Conservation (phyloP, 2,888 invertebrate genomes). For the Euzetes globulus region DNA sequence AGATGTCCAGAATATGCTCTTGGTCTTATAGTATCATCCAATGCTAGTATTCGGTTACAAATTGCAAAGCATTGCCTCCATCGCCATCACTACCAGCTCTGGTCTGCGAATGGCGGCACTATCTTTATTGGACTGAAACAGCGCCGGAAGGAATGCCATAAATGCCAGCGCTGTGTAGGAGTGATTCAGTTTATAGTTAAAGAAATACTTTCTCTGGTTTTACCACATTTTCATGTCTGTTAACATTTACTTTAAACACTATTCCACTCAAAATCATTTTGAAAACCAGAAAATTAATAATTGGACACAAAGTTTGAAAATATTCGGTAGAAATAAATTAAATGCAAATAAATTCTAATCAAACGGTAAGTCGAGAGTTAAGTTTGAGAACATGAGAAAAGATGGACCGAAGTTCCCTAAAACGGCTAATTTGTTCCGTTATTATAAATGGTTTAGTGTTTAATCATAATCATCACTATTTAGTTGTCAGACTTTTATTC, state of each 20-base stretch:
- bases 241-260: background rate
- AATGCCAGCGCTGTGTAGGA: slow-evolving; percentile 20
- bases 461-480: slow-evolving; percentile 18
- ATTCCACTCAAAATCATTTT: background rate
- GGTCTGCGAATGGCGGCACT: background rate
- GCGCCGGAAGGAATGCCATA: slow-evolving; percentile 29
- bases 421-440: slow-evolving; percentile 21
- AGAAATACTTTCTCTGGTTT: slow-evolving; percentile 14
- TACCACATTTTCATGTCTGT: slow-evolving; percentile 8
- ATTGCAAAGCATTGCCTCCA: background rate
- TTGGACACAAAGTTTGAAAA: background rate
- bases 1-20: background rate
- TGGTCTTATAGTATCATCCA: background rate
- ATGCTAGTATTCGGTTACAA: slow-evolving; percentile 4
- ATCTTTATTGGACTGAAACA: slow-evolving; percentile 23
- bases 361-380: slow-evolving; percentile 3
- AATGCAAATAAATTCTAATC: slow-evolving; percentile 3
- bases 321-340: background rate
- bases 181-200: slow-evolving; percentile 17
- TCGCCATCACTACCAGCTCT: background rate
- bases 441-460: background rate
- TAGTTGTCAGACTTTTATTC: slow-evolving; percentile 16
- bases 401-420: background rate
- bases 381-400: background rate
- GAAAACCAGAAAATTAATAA: slow-evolving; percentile 17